A percentile compares a stretch with the other conserved stretches of the same genome.
Evolutionary conservation across 1,140 invertebrate genomes (phyloP).

Genomic region (Drosophila equinoxialis): DNA sequence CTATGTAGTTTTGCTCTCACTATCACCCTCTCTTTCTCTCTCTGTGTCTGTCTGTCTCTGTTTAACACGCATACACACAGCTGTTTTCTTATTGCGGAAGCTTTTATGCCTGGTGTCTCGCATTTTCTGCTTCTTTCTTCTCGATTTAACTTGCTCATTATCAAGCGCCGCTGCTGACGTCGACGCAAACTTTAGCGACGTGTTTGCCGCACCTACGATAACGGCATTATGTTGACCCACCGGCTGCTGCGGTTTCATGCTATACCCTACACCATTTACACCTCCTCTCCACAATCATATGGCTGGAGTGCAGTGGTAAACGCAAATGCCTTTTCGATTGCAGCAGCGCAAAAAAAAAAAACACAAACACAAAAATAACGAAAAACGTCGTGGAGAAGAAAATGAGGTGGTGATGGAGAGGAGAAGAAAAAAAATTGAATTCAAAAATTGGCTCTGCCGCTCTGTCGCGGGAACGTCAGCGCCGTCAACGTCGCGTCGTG

Average conservation of each 20-base stretch:
- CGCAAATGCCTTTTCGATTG: conserved; percentile 1
- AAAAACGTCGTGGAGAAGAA: background rate
- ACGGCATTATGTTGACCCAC: conserved; percentile 70
- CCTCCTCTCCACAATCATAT: background rate
- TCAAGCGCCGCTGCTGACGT: conserved; percentile 48
- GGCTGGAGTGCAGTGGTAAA: conserved; percentile 1
- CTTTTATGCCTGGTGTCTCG: conserved; percentile 43
- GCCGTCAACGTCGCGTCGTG: conserved; percentile 51
- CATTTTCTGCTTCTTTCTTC: conserved; percentile 47
- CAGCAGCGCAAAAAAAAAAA: conserved; percentile 3
- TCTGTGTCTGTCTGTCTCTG: conserved; percentile 1
- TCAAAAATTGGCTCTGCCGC: conserved; percentile 63
- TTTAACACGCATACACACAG: conserved; percentile 19
- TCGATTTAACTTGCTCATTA: conserved; percentile 72
- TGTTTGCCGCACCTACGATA: conserved; percentile 80
- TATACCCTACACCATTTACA: conserved; percentile 24
- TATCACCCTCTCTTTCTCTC: background rate
- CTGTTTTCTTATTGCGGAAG: conserved; percentile 71
- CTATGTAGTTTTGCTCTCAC: background rate
- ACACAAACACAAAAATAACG: conserved; percentile 1
- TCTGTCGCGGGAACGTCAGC: conserved; percentile 58
- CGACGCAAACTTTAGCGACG: conserved; percentile 37
- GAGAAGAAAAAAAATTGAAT: background rate
- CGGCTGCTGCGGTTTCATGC: conserved; percentile 33
- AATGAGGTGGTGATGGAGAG: background rate